A percentile compares a stretch with the other conserved stretches of the same genome.
phyloP scores from a whole-genome alignment of 2,797 vertebrate species.

The Hydrophis major region DNA sequence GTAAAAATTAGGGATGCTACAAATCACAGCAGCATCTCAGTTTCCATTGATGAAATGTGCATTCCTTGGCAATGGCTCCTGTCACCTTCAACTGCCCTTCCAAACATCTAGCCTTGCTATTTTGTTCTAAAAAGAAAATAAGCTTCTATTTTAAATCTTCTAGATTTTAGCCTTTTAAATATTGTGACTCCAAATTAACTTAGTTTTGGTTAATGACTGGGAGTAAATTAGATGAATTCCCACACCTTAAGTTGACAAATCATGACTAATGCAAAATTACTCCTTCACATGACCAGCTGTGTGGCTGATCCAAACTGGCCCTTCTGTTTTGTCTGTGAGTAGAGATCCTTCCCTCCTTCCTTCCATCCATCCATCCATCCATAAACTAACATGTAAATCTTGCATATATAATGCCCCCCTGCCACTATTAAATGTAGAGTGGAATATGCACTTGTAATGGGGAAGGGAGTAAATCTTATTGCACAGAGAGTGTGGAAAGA shows the following conservation, averaged over 20 bases:
- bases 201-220: conserved; percentile 1
- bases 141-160: not conserved
- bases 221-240: not conserved
- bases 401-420: conserved; percentile 46
- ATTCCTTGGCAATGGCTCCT: not conserved
- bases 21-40: not conserved
- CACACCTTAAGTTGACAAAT: conserved; percentile 41
- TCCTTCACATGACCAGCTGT: conserved; percentile 44
- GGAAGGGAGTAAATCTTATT: conserved; percentile 51
- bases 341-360: not conserved
- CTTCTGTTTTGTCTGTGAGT: conserved; percentile 37
- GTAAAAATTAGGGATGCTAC: not conserved
- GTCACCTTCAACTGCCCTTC: not conserved
- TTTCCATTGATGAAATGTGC: not conserved
- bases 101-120: not conserved
- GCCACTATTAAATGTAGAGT: conserved; percentile 55
- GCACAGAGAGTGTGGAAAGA: conserved; percentile 64
- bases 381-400: conserved; percentile 55
- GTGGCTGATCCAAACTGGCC: conserved; percentile 11
- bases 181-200: not conserved
- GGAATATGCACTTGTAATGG: conserved; percentile 54
- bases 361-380: not conserved
- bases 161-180: conserved; percentile 1
- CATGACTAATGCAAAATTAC: conserved; percentile 38
- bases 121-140: not conserved